These are phyloP conservation scores for Babyrousa celebensis DNA, from an alignment of 2,797 vertebrate genomes.

Conservation along the genomic window DNA sequence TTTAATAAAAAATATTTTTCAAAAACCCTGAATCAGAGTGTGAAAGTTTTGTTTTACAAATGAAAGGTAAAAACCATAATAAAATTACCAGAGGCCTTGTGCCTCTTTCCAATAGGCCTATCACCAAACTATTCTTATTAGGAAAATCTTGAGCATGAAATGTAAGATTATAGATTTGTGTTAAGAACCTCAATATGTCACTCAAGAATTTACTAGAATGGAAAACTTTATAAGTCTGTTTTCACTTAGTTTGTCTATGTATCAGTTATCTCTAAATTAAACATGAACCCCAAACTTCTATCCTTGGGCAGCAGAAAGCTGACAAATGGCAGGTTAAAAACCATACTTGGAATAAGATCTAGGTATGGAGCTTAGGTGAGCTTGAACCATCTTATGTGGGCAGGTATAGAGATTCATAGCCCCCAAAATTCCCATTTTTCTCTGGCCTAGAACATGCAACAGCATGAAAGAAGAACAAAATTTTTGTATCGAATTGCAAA, in stretches of 20 bases:
- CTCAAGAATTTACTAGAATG: not conserved
- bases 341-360: not conserved
- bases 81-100: not conserved
- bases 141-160: not conserved
- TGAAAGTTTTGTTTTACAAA: not conserved
- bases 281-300: not conserved
- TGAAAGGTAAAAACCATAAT: not conserved
- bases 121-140: not conserved
- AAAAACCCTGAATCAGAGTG: not conserved
- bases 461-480: not conserved
- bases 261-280: not conserved
- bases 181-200: not conserved
- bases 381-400: not conserved
- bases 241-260: not conserved
- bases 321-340: not conserved
- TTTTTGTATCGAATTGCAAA: not conserved
- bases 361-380: not conserved
- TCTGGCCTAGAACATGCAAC: not conserved
- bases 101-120: not conserved
- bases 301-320: not conserved
- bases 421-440: not conserved
- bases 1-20: too few species aligned
- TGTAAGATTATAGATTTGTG: not conserved
- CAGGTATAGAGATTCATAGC: too few species aligned
- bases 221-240: not conserved